Conservation (phyloP, 2,113 vertebrate species). For the Cavia porcellus region DNA sequence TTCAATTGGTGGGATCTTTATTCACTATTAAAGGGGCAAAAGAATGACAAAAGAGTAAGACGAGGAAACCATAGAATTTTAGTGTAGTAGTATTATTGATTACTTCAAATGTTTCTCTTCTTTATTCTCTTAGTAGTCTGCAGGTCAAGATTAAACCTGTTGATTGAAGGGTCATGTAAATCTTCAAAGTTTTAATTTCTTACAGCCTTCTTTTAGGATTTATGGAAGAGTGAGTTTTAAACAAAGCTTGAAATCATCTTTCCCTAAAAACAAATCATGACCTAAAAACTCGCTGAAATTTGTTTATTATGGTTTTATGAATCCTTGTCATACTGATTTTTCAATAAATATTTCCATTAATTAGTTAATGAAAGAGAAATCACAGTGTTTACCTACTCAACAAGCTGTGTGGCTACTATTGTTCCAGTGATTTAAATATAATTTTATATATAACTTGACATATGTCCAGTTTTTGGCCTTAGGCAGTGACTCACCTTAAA, state of each 20-base stretch:
- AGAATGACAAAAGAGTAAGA: not conserved
- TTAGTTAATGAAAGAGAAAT: conserved; percentile 9
- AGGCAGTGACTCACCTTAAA: not conserved
- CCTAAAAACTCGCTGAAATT: not conserved
- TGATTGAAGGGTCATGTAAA: not conserved
- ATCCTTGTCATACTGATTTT: not conserved
- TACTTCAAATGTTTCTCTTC: not conserved
- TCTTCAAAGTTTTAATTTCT: not conserved
- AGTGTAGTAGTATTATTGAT: not conserved
- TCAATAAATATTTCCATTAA: not conserved
- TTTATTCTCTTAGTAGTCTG: not conserved
- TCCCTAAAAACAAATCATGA: conserved; percentile 9
- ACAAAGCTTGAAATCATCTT: not conserved
- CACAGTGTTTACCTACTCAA: not conserved
- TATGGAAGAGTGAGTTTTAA: not conserved
- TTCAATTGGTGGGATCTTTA: not conserved
- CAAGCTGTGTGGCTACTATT: not conserved
- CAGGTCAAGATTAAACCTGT: not conserved
- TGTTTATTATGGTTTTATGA: not conserved
- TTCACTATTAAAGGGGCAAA: not conserved
- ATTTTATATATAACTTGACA: not conserved
- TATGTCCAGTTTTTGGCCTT: not conserved
- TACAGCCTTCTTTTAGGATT: not conserved
- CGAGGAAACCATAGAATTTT: not conserved
- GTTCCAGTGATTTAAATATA: not conserved